Conservation (phyloP, 2,113 vertebrate genomes). For the Platycercus adscitus region DNA sequence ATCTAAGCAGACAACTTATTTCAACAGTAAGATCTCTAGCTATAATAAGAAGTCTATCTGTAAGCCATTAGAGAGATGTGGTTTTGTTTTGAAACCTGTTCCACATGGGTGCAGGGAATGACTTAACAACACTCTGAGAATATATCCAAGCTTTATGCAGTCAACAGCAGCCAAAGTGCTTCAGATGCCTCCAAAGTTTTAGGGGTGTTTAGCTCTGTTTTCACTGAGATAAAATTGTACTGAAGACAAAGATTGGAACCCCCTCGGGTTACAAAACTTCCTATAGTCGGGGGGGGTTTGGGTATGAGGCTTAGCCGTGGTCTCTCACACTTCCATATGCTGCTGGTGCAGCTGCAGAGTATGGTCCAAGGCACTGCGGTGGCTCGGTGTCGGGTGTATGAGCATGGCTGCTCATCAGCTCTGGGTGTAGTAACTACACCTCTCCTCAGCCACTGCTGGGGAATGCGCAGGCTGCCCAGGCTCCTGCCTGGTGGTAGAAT, state of each 20-base stretch:
- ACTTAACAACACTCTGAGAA: neutral
- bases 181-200: neutral
- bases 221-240: neutral
- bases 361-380: accelerated
- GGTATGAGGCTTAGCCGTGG: neutral
- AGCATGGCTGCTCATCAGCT: neutral
- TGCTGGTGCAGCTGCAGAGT: neutral
- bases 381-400: neutral
- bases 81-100: neutral
- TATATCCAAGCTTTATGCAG: neutral
- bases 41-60: neutral
- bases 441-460: neutral
- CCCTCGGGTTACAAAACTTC: neutral
- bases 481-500: neutral
- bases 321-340: neutral
- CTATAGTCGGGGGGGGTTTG: neutral
- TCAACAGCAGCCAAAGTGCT: neutral
- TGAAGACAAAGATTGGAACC: neutral
- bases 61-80: neutral
- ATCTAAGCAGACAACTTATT: neutral
- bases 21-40: neutral
- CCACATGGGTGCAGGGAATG: neutral
- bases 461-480: accelerated
- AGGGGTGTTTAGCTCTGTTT: neutral
- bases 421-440: neutral